These are phyloP conservation scores for Chaetophractus vellerosus DNA, from an alignment of 2,797 vertebrate genomes.

Conservation along the genomic window DNA sequence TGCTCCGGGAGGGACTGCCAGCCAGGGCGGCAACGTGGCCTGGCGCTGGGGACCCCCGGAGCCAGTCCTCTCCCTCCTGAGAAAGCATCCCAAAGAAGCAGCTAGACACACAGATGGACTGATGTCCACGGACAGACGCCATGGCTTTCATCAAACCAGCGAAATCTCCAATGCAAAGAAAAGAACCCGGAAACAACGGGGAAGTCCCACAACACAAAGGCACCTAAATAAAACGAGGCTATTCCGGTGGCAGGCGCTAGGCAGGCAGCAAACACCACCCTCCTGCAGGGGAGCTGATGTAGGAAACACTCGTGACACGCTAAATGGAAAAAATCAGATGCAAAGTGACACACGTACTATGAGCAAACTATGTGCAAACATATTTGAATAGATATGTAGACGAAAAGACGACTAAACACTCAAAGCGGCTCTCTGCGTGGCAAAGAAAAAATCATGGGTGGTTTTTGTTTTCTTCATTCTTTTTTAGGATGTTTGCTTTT, in stretches of 20 bases:
- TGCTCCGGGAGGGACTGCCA: too few relatives aligned
- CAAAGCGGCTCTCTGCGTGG: background rate
- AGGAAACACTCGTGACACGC: accelerated
- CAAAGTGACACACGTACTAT: accelerated
- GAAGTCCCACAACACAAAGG: background rate
- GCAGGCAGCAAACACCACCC: accelerated
- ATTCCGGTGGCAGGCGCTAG: background rate
- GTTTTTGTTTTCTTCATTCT: background rate
- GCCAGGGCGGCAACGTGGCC: background rate
- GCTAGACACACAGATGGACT: accelerated
- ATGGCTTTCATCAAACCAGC: background rate
- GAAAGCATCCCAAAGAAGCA: background rate
- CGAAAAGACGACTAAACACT: accelerated
- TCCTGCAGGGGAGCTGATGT: accelerated
- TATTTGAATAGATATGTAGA: accelerated
- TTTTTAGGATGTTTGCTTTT: background rate
- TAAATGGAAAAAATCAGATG: accelerated
- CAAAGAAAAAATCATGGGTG: accelerated
- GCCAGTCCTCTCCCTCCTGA: background rate
- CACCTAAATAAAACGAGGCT: accelerated
- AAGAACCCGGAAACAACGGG: background rate
- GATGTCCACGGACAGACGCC: background rate
- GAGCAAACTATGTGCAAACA: accelerated
- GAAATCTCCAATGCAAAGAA: background rate
- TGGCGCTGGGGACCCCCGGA: background rate